Percentiles rank a stretch among this genome's conserved stretches.
These are phyloP conservation scores for Hedya salicella DNA, from an alignment of 2,888 invertebrate species.

Conservation along the genomic window DNA sequence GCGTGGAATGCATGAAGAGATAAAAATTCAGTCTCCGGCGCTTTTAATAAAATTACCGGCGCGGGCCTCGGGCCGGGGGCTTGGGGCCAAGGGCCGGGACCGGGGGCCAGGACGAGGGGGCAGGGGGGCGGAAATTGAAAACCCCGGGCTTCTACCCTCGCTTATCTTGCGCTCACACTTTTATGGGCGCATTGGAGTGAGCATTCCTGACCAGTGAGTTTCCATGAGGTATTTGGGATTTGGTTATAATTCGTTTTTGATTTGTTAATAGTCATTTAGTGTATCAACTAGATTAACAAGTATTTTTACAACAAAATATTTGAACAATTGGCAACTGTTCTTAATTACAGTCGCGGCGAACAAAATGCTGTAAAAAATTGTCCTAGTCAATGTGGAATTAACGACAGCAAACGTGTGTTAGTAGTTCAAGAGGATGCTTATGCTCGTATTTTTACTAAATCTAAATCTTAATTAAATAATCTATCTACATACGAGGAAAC, in stretches of 20 bases:
- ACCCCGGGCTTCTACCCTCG: constrained; percentile 70
- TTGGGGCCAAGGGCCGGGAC: constrained; percentile 46
- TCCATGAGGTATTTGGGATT: constrained; percentile 43
- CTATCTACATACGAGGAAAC: no score
- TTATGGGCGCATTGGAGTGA: constrained; percentile 67
- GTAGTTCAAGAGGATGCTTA: no score
- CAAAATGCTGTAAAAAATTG: no score
- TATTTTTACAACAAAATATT: not conserved
- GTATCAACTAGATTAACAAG: not conserved
- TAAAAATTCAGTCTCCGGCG: constrained; percentile 74
- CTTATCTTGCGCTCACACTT: constrained; percentile 65
- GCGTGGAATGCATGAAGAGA: constrained; percentile 67
- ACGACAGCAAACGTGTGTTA: no score
- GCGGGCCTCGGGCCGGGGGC: constrained; percentile 49
- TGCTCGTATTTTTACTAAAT: no score
- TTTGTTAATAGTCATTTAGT: not conserved
- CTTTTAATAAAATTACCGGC: constrained; percentile 82
- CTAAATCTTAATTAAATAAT: no score
- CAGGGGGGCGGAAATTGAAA: constrained; percentile 76
- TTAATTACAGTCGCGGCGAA: no score
- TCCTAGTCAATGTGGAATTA: no score
- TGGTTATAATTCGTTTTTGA: constrained; percentile 21
- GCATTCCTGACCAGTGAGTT: constrained; percentile 55
- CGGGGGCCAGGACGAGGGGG: constrained; percentile 43
- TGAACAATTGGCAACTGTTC: no score